These are phyloP conservation scores for Centropus unirufus DNA, from an alignment of 2,113 vertebrate species.

Conservation along the genomic window DNA sequence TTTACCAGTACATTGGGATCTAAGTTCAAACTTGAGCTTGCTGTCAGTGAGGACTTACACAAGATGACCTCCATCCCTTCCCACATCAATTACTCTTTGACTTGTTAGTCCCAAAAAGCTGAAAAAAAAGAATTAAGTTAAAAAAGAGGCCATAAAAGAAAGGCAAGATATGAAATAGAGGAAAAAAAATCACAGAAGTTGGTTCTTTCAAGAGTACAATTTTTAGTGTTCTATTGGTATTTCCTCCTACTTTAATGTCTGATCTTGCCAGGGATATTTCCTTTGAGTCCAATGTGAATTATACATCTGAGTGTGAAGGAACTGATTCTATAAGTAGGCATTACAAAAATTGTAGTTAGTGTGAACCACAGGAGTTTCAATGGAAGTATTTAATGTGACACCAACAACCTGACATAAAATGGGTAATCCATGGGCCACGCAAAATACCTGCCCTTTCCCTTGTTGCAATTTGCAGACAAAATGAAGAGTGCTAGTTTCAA, in stretches of 20 bases:
- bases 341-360: background rate
- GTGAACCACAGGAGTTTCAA: background rate
- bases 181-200: background rate
- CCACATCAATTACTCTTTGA: background rate
- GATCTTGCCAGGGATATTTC: background rate
- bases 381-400: background rate
- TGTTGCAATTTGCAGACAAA: background rate
- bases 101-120: background rate
- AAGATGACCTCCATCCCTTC: background rate
- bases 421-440: background rate
- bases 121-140: background rate
- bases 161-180: background rate
- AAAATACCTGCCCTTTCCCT: background rate
- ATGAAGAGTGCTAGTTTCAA: background rate
- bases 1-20: background rate
- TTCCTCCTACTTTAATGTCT: background rate
- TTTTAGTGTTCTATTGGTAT: background rate
- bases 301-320: background rate
- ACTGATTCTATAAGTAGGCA: background rate
- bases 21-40: background rate
- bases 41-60: background rate
- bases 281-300: background rate
- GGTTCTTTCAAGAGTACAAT: background rate
- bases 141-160: background rate
- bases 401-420: background rate